These are phyloP conservation scores for Styela plicata DNA, from an alignment of 23 tunicate genomes.

Conservation along the genomic window DNA sequence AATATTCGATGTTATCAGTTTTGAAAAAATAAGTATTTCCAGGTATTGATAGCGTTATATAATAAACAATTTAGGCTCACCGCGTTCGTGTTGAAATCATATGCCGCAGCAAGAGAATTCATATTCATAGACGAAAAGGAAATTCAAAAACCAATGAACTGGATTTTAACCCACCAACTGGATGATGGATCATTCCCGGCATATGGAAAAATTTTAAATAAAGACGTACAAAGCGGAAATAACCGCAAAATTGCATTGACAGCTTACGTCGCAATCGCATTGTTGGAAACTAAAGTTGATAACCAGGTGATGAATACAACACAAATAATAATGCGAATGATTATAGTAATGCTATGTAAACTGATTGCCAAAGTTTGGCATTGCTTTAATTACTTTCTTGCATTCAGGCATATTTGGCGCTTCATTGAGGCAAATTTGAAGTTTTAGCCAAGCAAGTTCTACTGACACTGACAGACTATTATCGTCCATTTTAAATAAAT, in stretches of 20 bases:
- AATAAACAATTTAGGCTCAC: slow-evolving; percentile 69
- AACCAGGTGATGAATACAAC: slow-evolving; percentile 12
- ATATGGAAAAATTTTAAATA: slow-evolving; percentile 91
- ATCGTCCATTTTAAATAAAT: too few relatives aligned
- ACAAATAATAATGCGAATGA: too few relatives aligned
- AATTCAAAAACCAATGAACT: slow-evolving; percentile 63
- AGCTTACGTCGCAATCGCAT: slow-evolving; percentile 78
- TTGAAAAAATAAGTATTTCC: not conserved
- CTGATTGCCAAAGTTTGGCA: too few relatives aligned
- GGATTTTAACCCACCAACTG: slow-evolving; percentile 80
- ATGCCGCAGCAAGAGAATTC: slow-evolving; percentile 76
- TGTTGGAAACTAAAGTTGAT: slow-evolving; percentile 57
- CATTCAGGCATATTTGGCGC: too few relatives aligned
- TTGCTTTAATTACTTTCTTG: too few relatives aligned
- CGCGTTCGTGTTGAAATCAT: slow-evolving; percentile 94
- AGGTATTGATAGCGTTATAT: not conserved
- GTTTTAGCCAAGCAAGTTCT: too few relatives aligned
- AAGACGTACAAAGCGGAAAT: slow-evolving; percentile 77
- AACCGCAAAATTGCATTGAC: slow-evolving; percentile 83
- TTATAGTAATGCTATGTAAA: too few relatives aligned
- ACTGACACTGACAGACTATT: too few relatives aligned
- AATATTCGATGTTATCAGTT: not conserved
- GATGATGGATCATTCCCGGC: slow-evolving; percentile 88
- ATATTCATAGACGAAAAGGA: slow-evolving; percentile 89
- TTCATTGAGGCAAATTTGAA: too few relatives aligned